Conservation (phyloP, 2,113 vertebrate species). For the Festucalex cinctus region DNA sequence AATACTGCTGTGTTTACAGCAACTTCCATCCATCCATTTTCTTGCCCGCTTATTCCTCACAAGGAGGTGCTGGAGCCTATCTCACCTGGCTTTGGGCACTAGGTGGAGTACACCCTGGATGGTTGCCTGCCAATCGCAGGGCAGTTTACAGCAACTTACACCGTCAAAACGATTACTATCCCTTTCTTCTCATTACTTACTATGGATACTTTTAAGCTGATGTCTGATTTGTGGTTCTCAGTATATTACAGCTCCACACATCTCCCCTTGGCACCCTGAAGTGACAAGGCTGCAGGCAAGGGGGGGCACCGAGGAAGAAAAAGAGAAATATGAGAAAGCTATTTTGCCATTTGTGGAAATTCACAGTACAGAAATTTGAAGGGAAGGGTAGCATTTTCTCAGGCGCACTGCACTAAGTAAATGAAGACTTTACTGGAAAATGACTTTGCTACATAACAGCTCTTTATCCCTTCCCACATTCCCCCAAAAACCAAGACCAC, state of each 20-base stretch:
- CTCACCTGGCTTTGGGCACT: no score
- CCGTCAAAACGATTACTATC: slow-evolving; percentile 10
- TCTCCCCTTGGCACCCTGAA: background rate
- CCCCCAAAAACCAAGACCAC: slow-evolving; percentile 22
- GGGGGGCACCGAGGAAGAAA: slow-evolving; percentile 52
- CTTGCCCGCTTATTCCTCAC: no score
- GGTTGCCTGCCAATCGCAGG: no score
- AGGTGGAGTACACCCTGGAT: no score
- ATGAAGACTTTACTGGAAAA: slow-evolving; percentile 54
- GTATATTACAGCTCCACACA: slow-evolving; percentile 19
- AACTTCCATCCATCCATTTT: no score
- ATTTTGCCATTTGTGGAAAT: slow-evolving; percentile 69
- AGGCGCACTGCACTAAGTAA: slow-evolving; percentile 34
- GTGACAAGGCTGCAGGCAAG: slow-evolving; percentile 36
- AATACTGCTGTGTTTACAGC: slow-evolving; percentile 21
- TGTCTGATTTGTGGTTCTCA: slow-evolving; percentile 3
- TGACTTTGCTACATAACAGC: slow-evolving; percentile 41
- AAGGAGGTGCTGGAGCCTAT: no score
- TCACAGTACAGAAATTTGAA: slow-evolving; percentile 25
- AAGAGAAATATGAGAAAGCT: slow-evolving; percentile 52
- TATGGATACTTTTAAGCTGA: slow-evolving; percentile 5
- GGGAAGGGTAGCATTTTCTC: slow-evolving; percentile 31
- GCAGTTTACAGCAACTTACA: slow-evolving; percentile 18
- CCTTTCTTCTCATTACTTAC: slow-evolving; percentile 11
- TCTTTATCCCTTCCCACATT: slow-evolving; percentile 55